Evolutionary conservation across 1,140 invertebrate species (phyloP).

Genomic region (Bombus pascuorum): DNA sequence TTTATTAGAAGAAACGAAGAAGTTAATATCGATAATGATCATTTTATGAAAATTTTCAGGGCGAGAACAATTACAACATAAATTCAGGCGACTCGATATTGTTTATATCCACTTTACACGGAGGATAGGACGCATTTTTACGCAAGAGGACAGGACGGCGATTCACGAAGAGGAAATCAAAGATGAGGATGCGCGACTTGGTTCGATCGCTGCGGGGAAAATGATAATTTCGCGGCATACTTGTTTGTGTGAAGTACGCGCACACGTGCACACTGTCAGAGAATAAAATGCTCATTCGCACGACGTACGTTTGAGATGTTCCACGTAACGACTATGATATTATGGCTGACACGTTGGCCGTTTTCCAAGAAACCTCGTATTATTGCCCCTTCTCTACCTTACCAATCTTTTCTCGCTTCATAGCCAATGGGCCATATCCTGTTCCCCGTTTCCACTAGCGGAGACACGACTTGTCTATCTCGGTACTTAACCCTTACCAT

Average conservation of each 20-base stretch:
- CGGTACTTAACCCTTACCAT: conserved; percentile 42
- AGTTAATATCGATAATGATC: no score
- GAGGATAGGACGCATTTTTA: conserved; percentile 81
- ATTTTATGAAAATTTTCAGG: conserved; percentile 77
- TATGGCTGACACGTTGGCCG: conserved; percentile 71
- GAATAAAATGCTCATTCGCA: conserved; percentile 70
- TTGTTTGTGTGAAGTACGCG: neutral
- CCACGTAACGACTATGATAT: conserved; percentile 75
- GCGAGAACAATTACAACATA: conserved; percentile 85
- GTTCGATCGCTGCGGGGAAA: neutral
- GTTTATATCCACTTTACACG: conserved; percentile 89
- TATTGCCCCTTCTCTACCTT: conserved; percentile 65
- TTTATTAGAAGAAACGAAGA: neutral
- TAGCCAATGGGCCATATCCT: conserved; percentile 18
- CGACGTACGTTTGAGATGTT: conserved; percentile 70
- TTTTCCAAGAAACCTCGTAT: conserved; percentile 67
- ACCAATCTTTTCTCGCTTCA: neutral
- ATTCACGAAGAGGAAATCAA: conserved; percentile 12
- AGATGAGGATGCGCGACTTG: neutral
- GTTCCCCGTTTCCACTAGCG: neutral
- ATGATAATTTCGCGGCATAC: neutral
- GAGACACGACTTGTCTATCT: neutral
- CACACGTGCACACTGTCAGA: conserved; percentile 1
- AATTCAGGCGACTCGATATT: conserved; percentile 85
- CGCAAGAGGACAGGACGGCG: neutral